A percentile compares a stretch with the other conserved stretches of the same genome.
Conservation (phyloP, 2,797 vertebrate genomes). For the Enteromius viviparus region DNA sequence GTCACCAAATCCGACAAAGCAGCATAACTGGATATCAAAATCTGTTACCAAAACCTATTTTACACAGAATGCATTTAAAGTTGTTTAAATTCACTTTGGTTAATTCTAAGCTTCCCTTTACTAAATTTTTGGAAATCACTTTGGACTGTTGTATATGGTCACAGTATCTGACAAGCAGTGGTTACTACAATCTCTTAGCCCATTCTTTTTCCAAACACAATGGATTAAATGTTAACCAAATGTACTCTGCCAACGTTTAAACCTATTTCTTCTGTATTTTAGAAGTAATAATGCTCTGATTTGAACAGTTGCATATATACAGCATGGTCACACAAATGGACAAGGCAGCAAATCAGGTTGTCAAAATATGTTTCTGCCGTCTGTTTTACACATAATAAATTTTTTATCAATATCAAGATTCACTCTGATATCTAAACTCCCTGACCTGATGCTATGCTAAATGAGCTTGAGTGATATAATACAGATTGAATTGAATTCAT, state of each 20-base stretch:
- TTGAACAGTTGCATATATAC: not conserved
- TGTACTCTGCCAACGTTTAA: not conserved
- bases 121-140: not conserved
- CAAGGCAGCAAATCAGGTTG: not conserved
- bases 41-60: not conserved
- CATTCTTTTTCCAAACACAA: not conserved
- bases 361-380: not conserved
- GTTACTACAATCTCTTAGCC: not conserved
- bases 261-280: not conserved
- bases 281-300: not conserved
- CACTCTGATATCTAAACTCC: not conserved
- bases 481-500: not conserved
- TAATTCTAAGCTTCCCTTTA: not conserved
- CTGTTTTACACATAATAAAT: not conserved
- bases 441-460: not conserved
- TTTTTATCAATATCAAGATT: too few species aligned
- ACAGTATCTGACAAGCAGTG: not conserved
- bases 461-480: not conserved
- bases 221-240: not conserved
- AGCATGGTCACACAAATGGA: not conserved
- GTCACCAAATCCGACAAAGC: not conserved
- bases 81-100: not conserved
- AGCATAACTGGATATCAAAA: too few species aligned
- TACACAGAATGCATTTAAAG: not conserved
- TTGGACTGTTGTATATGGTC: not conserved